phyloP scores from a whole-genome alignment of 2,888 invertebrate genomes.

The Watsonalla cultraria region DNA sequence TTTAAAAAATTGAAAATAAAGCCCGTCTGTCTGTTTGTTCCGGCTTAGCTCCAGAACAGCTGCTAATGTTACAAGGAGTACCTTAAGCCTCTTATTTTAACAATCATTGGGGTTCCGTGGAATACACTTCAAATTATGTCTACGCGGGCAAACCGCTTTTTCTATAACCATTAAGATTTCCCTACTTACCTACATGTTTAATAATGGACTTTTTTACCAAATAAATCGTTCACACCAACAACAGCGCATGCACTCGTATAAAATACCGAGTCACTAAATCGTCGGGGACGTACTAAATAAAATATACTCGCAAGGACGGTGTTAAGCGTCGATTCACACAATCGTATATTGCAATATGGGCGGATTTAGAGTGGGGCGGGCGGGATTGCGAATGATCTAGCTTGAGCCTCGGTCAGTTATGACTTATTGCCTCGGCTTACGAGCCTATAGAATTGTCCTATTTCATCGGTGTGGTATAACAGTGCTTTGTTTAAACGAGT shows the following conservation, averaged over 20 bases:
- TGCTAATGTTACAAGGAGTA: too few relatives aligned
- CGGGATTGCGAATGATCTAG: constrained; percentile 20
- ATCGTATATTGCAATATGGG: constrained; percentile 38
- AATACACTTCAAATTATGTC: too few relatives aligned
- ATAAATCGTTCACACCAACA: background rate
- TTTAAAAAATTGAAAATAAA: too few relatives aligned
- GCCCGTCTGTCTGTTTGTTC: too few relatives aligned
- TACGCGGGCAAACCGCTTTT: too few relatives aligned
- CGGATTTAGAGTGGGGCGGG: constrained; percentile 16
- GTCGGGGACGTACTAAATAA: constrained; percentile 15
- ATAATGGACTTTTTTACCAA: background rate
- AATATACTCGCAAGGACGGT: constrained; percentile 16
- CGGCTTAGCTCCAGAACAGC: too few relatives aligned
- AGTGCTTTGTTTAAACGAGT: background rate
- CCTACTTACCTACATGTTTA: too few relatives aligned
- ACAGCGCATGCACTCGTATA: background rate
- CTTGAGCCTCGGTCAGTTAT: constrained; percentile 19
- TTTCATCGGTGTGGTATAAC: background rate
- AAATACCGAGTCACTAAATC: constrained; percentile 15
- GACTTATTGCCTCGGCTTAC: constrained; percentile 20
- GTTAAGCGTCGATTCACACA: constrained; percentile 35
- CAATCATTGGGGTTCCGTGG: too few relatives aligned
- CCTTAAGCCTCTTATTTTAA: too few relatives aligned
- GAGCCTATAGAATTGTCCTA: background rate
- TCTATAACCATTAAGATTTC: too few relatives aligned